Percentiles rank a stretch among this genome's conserved stretches.
Evolutionary conservation across 2,888 invertebrate genomes (phyloP).

Genomic region (Disparrhopalites patrizii): DNA sequence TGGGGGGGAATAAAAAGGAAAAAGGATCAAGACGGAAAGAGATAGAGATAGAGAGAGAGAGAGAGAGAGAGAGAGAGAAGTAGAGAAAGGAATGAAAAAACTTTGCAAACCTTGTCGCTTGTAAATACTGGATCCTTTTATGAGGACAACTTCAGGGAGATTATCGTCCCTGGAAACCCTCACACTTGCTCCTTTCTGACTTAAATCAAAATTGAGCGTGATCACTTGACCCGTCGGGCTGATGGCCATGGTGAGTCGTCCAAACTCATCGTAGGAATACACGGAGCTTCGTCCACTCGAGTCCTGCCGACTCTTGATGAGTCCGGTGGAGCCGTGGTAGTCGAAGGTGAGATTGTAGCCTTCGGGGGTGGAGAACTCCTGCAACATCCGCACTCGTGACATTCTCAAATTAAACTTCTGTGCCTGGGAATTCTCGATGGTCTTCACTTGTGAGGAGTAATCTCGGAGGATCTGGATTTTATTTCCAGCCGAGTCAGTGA

Average conservation of each 20-base stretch:
- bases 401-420: slow-evolving; percentile 85
- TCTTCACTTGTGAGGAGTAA: slow-evolving; percentile 65
- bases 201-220: slow-evolving; percentile 80
- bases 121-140: slow-evolving; percentile 79
- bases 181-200: slow-evolving; percentile 82
- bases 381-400: slow-evolving; percentile 88
- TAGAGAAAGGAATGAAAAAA: not conserved
- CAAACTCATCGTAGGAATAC: slow-evolving; percentile 93
- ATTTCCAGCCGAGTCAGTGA: slow-evolving; percentile 82
- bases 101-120: slow-evolving; percentile 62
- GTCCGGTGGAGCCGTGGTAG: slow-evolving; percentile 83
- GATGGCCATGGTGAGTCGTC: slow-evolving; percentile 82
- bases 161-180: slow-evolving; percentile 77
- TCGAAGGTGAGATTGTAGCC: slow-evolving; percentile 92
- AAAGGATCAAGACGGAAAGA: no score
- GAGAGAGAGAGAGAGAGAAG: not conserved
- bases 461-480: slow-evolving; percentile 54
- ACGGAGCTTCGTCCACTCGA: slow-evolving; percentile 86
- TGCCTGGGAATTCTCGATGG: slow-evolving; percentile 89
- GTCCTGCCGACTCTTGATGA: slow-evolving; percentile 82
- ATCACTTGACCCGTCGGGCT: slow-evolving; percentile 95
- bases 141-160: slow-evolving; percentile 77
- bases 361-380: slow-evolving; percentile 84
- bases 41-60: no score
- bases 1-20: not conserved